Percentiles rank a stretch among this genome's conserved stretches.
Evolutionary conservation across 2,797 vertebrate genomes (phyloP).

Genomic region (Silurus lanzhouensis): DNA sequence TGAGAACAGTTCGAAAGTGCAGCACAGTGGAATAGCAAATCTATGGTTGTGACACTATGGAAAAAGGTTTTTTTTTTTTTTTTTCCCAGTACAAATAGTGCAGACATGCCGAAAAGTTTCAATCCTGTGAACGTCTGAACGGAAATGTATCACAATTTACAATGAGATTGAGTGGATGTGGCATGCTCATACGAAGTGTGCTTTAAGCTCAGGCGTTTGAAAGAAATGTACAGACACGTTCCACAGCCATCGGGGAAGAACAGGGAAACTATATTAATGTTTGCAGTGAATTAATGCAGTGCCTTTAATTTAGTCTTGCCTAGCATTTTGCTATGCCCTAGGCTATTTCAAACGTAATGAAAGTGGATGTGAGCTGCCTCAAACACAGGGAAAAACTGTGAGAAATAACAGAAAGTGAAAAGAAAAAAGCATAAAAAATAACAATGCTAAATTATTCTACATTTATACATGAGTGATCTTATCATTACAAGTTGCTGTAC

Average conservation of each 20-base stretch:
- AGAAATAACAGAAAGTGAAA: background rate
- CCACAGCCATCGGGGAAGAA: constrained; percentile 54
- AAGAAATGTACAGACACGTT: constrained; percentile 47
- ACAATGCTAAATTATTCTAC: no score
- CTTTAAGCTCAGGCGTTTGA: constrained; percentile 39
- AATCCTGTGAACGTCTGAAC: constrained; percentile 18
- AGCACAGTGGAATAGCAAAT: constrained; percentile 53
- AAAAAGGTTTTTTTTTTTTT: background rate
- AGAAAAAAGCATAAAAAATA: background rate
- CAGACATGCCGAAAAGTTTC: constrained; percentile 29
- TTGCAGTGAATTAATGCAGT: constrained; percentile 77
- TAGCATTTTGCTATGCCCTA: constrained; percentile 61
- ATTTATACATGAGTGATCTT: no score
- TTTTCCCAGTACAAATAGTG: background rate
- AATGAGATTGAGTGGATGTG: constrained; percentile 14
- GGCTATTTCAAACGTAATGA: constrained; percentile 68
- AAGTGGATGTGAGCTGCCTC: constrained; percentile 29
- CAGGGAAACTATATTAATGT: constrained; percentile 66
- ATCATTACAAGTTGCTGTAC: no score
- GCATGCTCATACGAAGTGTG: background rate
- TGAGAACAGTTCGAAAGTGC: constrained; percentile 65
- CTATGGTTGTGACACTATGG: constrained; percentile 56
- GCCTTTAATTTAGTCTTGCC: constrained; percentile 73
- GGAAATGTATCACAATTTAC: constrained; percentile 34
- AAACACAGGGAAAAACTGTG: background rate